phyloP scores from a whole-genome alignment of 2,888 invertebrate species.

The Clunio marinus region DNA sequence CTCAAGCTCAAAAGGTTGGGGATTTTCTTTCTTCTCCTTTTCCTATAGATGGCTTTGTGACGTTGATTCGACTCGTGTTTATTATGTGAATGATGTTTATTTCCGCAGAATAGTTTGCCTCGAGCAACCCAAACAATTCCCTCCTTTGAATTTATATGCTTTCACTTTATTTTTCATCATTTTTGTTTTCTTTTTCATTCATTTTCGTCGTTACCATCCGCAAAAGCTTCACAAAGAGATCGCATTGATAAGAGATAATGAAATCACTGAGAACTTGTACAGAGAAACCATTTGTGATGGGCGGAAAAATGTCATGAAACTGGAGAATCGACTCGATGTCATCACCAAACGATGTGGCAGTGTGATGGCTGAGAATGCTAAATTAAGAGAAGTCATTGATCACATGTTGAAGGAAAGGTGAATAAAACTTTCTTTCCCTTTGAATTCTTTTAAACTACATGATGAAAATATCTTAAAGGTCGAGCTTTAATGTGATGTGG shows the following conservation, averaged over 20 bases:
- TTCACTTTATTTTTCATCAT: background rate
- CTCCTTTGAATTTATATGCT: background rate
- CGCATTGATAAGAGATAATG: slow-evolving; percentile 48
- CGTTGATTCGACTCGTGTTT: no score
- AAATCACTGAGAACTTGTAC: slow-evolving; percentile 54
- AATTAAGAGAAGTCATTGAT: slow-evolving; percentile 73
- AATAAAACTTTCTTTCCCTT: slow-evolving; percentile 38
- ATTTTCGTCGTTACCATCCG: background rate
- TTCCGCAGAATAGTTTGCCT: background rate
- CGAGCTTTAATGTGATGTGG: slow-evolving; percentile 78
- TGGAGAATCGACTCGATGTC: slow-evolving; percentile 73
- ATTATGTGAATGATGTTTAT: slow-evolving; percentile 24
- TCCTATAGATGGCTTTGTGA: no score
- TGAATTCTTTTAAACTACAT: background rate
- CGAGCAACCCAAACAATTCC: background rate
- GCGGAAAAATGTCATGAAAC: slow-evolving; percentile 56
- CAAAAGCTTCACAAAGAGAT: slow-evolving; percentile 49
- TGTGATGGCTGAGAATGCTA: slow-evolving; percentile 68
- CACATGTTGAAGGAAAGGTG: slow-evolving; percentile 74
- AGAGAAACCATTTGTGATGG: slow-evolving; percentile 50
- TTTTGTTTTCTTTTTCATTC: background rate
- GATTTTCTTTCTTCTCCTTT: no score
- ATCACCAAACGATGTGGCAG: slow-evolving; percentile 72
- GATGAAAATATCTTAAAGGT: no score
- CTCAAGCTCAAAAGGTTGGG: slow-evolving; percentile 53